Base-by-base conservation (phyloP, 2,113 vertebrate species). In the Lophochroa leadbeateri region DNA sequence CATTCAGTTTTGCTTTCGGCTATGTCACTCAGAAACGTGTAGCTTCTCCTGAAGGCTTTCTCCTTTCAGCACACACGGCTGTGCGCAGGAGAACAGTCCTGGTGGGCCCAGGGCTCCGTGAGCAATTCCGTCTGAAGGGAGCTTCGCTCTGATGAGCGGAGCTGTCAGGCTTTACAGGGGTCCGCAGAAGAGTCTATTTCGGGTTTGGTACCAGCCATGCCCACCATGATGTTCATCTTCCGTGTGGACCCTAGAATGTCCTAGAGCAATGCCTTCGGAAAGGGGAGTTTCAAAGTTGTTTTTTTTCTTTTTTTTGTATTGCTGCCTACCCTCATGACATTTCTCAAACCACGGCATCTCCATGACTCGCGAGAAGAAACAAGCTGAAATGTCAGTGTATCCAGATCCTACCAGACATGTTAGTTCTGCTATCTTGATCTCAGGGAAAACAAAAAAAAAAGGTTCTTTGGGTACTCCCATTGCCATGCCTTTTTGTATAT, bases 351-450 rank as follows among this genome's bases (percentile, higher is more conserved):
- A 6, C 17, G 27, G 7, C 46, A 24, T 50, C 21, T 53, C 46
- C 21, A 0, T 53, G n/a, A 46, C 41, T 60, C 3, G 7, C 17
- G 70, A 31, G 52, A 70, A 85, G 41, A 57, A 86, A 33, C 88
- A 46, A 50, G 43, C 43, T 44, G 52, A 64, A 84, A 76, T 68
- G 43, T 61, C 23, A 44, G 65, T 49, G 29, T 25, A 46, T 23
- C 65, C 28, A 35, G 67, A 64, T 81, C 78, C 35, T 68, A 69
- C 46, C 28, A 43, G n/a, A 77, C 49, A 80, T 70, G 68, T 53
- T 91, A 64, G 49, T 61, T 93, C 86, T 86, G 37, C 60, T 93
- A 23, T 20, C 80, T 83, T 82, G 47, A 58, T 50, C 58, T 83
- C 21, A 49, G 35, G 33, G 29, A 64, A 58, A 33, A 44, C 35